These are phyloP conservation scores for Nipponia nippon DNA, from an alignment of 2,113 vertebrate genomes.

Conservation along the genomic window DNA sequence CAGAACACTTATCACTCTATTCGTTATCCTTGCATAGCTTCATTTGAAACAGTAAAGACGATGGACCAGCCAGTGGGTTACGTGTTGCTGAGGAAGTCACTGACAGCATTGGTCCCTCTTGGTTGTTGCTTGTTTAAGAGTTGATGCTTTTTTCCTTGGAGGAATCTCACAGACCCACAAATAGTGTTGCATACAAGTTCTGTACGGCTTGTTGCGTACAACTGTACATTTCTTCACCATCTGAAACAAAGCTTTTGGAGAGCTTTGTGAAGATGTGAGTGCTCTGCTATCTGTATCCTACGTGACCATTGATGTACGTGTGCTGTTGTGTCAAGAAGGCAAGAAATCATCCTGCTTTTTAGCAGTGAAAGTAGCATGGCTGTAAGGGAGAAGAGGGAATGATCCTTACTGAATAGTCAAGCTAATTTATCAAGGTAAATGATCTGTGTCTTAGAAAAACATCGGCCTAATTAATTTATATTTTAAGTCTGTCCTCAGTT, in stretches of 20 bases:
- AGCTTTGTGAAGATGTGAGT: not conserved
- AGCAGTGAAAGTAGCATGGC: not conserved
- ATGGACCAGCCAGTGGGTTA: not conserved
- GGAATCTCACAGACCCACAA: not conserved
- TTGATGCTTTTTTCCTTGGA: not conserved
- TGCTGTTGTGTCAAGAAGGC: not conserved
- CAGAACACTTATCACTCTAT: not conserved
- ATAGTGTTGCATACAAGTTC: no score
- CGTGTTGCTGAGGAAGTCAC: not conserved
- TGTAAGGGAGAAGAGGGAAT: not conserved
- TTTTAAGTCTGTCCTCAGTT: not conserved
- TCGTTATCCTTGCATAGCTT: not conserved
- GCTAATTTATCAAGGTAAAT: not conserved
- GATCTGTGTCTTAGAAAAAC: not conserved
- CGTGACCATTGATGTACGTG: fast-evolving
- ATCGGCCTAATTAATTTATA: not conserved
- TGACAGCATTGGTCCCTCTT: not conserved
- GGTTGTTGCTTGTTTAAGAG: not conserved
- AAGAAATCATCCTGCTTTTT: not conserved
- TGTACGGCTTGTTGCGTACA: not conserved
- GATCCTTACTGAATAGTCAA: not conserved
- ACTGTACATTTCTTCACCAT: not conserved
- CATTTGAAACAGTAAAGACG: not conserved
- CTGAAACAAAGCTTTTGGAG: not conserved
- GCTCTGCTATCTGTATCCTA: not conserved